phyloP scores from a whole-genome alignment of 2,888 invertebrate genomes.

The Zygogramma bicolorata region DNA sequence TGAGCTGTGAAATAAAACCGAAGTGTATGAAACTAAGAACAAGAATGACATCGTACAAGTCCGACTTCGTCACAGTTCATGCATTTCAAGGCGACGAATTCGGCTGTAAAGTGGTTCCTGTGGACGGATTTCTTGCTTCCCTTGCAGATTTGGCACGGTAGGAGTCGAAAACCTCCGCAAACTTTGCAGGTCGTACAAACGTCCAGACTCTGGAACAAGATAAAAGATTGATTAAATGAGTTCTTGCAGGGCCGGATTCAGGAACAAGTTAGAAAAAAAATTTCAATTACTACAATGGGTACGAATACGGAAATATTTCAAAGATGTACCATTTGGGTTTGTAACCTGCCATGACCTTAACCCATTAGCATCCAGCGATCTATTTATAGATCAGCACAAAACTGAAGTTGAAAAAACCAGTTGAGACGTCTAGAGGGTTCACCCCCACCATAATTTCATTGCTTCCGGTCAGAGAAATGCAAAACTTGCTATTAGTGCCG shows the following conservation, averaged over 20 bases:
- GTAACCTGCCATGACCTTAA: too few relatives aligned
- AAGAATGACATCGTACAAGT: conserved; percentile 88
- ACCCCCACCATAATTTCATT: too few relatives aligned
- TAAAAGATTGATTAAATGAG: neutral
- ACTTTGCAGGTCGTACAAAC: conserved; percentile 85
- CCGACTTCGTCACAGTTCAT: conserved; percentile 97
- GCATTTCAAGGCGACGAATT: conserved; percentile 93
- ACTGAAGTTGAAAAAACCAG: too few relatives aligned
- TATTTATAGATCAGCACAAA: too few relatives aligned
- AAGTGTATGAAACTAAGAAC: conserved; percentile 67
- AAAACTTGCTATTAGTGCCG: too few relatives aligned
- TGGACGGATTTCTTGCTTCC: conserved; percentile 97
- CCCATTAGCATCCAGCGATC: too few relatives aligned
- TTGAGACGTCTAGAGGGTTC: too few relatives aligned
- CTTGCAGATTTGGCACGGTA: conserved; percentile 92
- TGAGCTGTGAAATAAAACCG: conserved; percentile 15
- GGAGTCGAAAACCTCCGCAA: conserved; percentile 92
- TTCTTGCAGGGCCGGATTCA: neutral
- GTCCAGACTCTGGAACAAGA: conserved; percentile 78
- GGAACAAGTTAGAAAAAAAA: neutral
- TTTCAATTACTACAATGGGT: too few relatives aligned
- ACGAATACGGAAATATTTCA: too few relatives aligned
- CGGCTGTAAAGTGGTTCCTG: conserved; percentile 93
- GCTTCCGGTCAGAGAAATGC: too few relatives aligned
- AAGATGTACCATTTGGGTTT: too few relatives aligned